Base-by-base conservation (phyloP, 2,113 vertebrate genomes). In the Xenopus tropicalis region DNA sequence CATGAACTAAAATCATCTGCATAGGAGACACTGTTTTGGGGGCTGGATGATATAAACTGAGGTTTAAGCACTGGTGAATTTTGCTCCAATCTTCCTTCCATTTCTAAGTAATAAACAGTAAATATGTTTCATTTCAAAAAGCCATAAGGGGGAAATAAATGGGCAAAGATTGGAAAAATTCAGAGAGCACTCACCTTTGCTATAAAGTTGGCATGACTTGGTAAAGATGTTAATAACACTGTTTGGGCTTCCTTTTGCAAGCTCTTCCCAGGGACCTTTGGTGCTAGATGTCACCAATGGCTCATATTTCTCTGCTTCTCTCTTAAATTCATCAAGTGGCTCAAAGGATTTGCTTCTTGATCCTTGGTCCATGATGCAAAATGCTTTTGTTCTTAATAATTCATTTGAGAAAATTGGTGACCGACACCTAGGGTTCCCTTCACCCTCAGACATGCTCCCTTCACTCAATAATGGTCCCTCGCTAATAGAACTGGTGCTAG, bases 201-300 rank as follows among this genome's bases (percentile, higher is more conserved):
- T 86, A 74, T 88, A 85, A 52, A 88, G 81, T 14, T 92, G 91
- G n/a, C 92, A 89, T 64, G 91, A 95, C 85, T 93, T 98, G 0
- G 93, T 90, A 82, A 95, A 99, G 83, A 99, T 96, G 83, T 95
- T 98, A 87, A 99, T 98, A 68, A 98, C 95, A 14, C 97, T 98
- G 71, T 95, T 88, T 14, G 96, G 94, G 83, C 96, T 97, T 81
- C 97, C 97, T 75, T 94, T 96, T 7, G 88, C 86, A 71, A 99
- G 84, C 66, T 98, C 97, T 78, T 96, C 94, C 96, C 94, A 97
- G 0, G 91, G 90, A 4, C 85, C 85, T 76, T 86, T 91, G 82
- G 75, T 85, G 17, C 86, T 71, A 21, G 85, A 79, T 24, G 88
- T 69, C 43, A 79, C 88, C 79, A 94, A 83, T 0, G 91, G 88